Percentiles rank a stretch among this genome's conserved stretches.
Conservation (phyloP, 2,888 invertebrate genomes). For the Synanthedon formicaeformis region DNA sequence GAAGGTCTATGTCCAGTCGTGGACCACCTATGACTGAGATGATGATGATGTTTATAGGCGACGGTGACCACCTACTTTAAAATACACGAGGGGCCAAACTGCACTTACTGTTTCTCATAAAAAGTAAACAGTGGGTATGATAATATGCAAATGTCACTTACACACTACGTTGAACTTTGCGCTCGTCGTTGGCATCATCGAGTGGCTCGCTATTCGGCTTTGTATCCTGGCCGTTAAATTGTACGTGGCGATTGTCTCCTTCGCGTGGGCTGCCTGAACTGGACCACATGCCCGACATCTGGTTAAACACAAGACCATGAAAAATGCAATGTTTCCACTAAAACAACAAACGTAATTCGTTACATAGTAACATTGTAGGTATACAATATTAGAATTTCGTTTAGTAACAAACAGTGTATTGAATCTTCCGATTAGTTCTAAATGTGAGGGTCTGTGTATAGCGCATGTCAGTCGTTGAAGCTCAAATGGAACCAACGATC, state of each 20-base stretch:
- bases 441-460: too few relatives aligned
- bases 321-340: background rate
- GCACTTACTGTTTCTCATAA: too few relatives aligned
- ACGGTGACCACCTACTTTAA: too few relatives aligned
- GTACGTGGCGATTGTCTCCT: conserved; percentile 63
- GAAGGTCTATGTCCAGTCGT: too few relatives aligned
- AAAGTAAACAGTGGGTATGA: too few relatives aligned
- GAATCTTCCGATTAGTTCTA: too few relatives aligned
- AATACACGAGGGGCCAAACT: too few relatives aligned
- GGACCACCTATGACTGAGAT: too few relatives aligned
- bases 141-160: conserved; percentile 17
- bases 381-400: too few relatives aligned
- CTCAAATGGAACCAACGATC: background rate
- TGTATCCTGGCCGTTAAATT: conserved; percentile 32
- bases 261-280: conserved; percentile 80
- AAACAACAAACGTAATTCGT: background rate
- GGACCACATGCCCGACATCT: conserved; percentile 11
- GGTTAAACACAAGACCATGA: background rate
- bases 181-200: conserved; percentile 25
- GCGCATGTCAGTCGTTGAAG: background rate
- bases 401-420: too few relatives aligned
- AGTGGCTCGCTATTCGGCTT: conserved; percentile 13
- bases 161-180: conserved; percentile 33
- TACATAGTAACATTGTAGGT: too few relatives aligned
- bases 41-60: too few relatives aligned